phyloP scores from a whole-genome alignment of 2,113 vertebrate genomes.

The Eolophus roseicapilla region DNA sequence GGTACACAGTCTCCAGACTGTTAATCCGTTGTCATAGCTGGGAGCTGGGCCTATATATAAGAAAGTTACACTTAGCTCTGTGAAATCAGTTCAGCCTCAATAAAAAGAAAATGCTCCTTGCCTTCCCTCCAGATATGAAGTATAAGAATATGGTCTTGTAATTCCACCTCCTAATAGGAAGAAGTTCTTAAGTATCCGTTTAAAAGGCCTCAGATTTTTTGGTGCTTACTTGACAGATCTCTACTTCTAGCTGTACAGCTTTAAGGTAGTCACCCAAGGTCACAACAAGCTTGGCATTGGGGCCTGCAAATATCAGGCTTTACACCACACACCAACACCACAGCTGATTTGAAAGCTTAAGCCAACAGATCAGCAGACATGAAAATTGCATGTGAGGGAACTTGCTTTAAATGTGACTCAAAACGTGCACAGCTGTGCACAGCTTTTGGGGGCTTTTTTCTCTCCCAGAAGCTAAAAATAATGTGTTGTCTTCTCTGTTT shows the following conservation, averaged over 20 bases:
- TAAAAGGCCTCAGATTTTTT: neutral
- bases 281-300: neutral
- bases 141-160: neutral
- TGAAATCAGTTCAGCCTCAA: neutral
- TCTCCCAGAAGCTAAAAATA: neutral
- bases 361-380: rapidly evolving
- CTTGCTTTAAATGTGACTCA: neutral
- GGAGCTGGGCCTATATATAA: neutral
- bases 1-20: neutral
- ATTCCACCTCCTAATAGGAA: neutral
- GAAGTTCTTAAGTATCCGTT: neutral
- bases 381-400: neutral
- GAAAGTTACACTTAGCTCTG: neutral
- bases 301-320: neutral
- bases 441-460: neutral
- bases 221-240: neutral
- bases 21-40: neutral
- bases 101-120: neutral
- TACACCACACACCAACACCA: neutral
- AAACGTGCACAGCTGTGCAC: neutral
- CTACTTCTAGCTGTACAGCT: neutral
- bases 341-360: neutral
- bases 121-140: neutral
- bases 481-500: neutral
- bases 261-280: neutral